Evolutionary conservation across 1,140 invertebrate species (phyloP), one percentile per base, ranked within the genome.

Genomic region (Bradysia coprophila): DNA sequence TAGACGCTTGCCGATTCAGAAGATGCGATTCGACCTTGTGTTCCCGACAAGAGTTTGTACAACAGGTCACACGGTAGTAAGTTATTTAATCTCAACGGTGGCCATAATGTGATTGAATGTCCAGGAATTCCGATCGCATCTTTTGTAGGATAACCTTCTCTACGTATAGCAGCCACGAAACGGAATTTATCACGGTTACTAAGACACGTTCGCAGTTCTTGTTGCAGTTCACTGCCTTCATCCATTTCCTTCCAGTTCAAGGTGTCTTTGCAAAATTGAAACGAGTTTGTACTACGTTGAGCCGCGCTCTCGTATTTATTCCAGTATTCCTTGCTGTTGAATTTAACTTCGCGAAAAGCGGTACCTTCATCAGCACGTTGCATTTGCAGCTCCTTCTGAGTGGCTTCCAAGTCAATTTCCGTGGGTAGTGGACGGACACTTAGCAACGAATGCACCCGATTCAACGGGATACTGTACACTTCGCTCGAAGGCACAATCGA

Each of bases 51-150:
- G n/a, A 73, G 62, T 49, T 68, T 68, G 54, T 72, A 84, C 37
- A 71, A 63, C 37, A 87, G 51, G 54, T 85, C 81, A 44, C 80
- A 67, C 4, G 81, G 81, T 42, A 89, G 62, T 48, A 86, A 61
- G 72, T 83, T 86, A 21, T 72, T 72, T 54, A 97, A 51, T 15
- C 78, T 79, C 1, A 97, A 64, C 1, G 86, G 86, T 21, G 90
- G 81, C 43, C 88, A 57, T 19, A 98, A 61, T 5, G 73, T 77
- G 40, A 97, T 78, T 6, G 76, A 76, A 59, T 97, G 92, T 0
- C 81, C 90, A 18, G 89, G 85, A 40, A 86, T 69, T 40, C 41
- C 45, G 1, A 5, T 18, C 4, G 38, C 40, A 5, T 59, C 57
- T 45, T 86, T 82, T 18, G 65, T 53, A 2, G 87, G 85, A 66